Conservation (phyloP, 2,888 invertebrate genomes). For the Omphaloscelis lunosa region DNA sequence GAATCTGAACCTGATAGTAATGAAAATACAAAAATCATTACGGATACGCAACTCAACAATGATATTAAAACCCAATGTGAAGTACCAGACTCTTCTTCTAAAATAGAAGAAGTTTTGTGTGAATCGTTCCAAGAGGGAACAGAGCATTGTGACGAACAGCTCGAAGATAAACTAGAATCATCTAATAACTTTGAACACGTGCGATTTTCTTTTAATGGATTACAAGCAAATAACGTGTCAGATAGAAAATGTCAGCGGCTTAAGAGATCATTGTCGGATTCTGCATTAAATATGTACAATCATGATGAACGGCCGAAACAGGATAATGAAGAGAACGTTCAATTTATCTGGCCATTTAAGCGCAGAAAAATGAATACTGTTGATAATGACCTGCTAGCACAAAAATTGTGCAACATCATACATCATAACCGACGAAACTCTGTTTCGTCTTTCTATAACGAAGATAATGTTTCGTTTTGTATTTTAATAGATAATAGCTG, state of each 20-base stretch:
- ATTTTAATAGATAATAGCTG: slow-evolving; percentile 85
- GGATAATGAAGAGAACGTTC: slow-evolving; percentile 64
- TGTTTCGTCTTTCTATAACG: slow-evolving; percentile 81
- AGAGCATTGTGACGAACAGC: slow-evolving; percentile 22
- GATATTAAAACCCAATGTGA: slow-evolving; percentile 27
- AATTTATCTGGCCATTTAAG: slow-evolving; percentile 74
- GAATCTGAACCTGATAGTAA: slow-evolving; percentile 14
- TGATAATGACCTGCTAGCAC: slow-evolving; percentile 71
- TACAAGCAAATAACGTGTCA: slow-evolving; percentile 23
- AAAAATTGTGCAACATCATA: slow-evolving; percentile 77
- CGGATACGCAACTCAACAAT: slow-evolving; percentile 12
- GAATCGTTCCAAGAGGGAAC: slow-evolving; percentile 11
- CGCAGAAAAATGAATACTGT: slow-evolving; percentile 75
- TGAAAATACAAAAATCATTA: slow-evolving; percentile 8
- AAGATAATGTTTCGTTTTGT: slow-evolving; percentile 85
- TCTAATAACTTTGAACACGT: slow-evolving; percentile 26
- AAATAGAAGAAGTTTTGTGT: slow-evolving; percentile 24
- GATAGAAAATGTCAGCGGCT: slow-evolving; percentile 61
- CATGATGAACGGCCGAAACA: slow-evolving; percentile 62
- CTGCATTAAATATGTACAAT: slow-evolving; percentile 75
- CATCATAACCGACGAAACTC: slow-evolving; percentile 85
- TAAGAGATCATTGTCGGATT: slow-evolving; percentile 86
- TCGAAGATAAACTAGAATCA: slow-evolving; percentile 28
- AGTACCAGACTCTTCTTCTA: slow-evolving; percentile 30
- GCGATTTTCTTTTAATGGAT: slow-evolving; percentile 34